Conservation (phyloP, 1,140 invertebrate genomes). For the Drosophila ficusphila region DNA sequence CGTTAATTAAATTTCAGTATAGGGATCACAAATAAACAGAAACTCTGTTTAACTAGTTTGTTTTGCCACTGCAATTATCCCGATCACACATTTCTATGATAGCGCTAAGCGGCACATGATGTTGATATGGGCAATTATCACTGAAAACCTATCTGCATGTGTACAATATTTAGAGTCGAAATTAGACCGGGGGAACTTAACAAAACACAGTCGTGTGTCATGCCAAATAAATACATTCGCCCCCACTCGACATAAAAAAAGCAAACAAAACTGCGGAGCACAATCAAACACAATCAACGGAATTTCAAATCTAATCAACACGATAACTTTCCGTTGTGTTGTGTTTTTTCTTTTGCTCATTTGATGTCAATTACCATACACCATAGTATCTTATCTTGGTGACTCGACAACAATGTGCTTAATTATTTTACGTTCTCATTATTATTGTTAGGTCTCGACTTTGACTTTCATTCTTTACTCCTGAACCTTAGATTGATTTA, state of each 20-base stretch:
- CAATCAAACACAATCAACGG: slow-evolving; percentile 36
- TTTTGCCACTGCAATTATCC: neutral
- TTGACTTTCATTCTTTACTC: neutral
- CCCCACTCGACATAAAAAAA: slow-evolving; percentile 6
- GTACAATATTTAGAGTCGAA: slow-evolving; percentile 13
- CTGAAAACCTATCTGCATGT: slow-evolving; percentile 26
- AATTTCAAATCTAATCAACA: slow-evolving; percentile 68
- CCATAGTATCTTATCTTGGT: slow-evolving; percentile 27
- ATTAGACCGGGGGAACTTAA: slow-evolving; percentile 4
- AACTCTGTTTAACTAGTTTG: slow-evolving; percentile 4
- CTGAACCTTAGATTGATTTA: neutral
- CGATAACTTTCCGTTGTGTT: slow-evolving; percentile 37
- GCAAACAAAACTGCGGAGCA: slow-evolving; percentile 17
- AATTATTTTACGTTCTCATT: slow-evolving; percentile 23
- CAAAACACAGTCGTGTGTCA: slow-evolving; percentile 26
- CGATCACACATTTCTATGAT: slow-evolving; percentile 13
- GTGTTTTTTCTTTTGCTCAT: slow-evolving; percentile 16
- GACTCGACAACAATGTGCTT: slow-evolving; percentile 5
- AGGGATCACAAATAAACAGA: neutral
- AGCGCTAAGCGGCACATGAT: slow-evolving; percentile 28
- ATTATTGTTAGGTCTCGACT: slow-evolving; percentile 12
- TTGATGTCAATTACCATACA: slow-evolving; percentile 42
- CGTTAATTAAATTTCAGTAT: neutral
- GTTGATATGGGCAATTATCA: slow-evolving; percentile 20
- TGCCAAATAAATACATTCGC: slow-evolving; percentile 31